Conservation (phyloP, 2,113 vertebrate species). For the Esox niger region DNA sequence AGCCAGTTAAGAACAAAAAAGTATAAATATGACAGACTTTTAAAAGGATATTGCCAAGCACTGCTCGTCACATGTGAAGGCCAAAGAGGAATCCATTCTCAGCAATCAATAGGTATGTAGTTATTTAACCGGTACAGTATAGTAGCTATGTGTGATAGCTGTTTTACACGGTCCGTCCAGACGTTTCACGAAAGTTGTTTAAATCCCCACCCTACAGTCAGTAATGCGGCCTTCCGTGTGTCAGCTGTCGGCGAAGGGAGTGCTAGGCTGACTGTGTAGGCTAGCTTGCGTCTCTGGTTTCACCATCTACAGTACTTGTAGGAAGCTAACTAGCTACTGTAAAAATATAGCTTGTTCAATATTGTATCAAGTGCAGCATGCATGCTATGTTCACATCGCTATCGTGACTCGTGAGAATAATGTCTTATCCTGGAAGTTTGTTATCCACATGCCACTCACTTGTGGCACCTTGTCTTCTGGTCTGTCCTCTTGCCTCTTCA, state of each 20-base stretch:
- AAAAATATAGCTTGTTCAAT: too few relatives aligned
- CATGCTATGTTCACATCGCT: too few relatives aligned
- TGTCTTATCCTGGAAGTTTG: too few relatives aligned
- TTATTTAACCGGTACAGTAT: too few relatives aligned
- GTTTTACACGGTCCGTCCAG: conserved; percentile 11
- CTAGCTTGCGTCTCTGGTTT: not conserved
- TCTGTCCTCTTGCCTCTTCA: not conserved
- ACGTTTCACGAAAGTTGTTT: not conserved
- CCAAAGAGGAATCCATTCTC: conserved; percentile 65
- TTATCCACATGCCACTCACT: too few relatives aligned
- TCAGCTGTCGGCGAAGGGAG: not conserved
- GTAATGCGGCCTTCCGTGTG: not conserved
- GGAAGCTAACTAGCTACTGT: not conserved
- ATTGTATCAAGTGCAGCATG: too few relatives aligned
- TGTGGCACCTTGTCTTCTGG: not conserved
- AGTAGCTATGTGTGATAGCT: not conserved
- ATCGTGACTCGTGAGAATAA: too few relatives aligned
- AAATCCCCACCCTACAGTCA: not conserved
- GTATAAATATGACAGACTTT: not conserved
- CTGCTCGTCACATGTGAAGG: conserved; percentile 49
- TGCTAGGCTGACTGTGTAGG: not conserved
- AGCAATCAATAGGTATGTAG: conserved; percentile 25
- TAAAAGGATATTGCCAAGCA: conserved; percentile 78
- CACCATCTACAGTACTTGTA: not conserved
- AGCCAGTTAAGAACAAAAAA: not conserved